These are phyloP conservation scores for Noctua pronuba DNA, from an alignment of 2,888 invertebrate species.

Conservation along the genomic window DNA sequence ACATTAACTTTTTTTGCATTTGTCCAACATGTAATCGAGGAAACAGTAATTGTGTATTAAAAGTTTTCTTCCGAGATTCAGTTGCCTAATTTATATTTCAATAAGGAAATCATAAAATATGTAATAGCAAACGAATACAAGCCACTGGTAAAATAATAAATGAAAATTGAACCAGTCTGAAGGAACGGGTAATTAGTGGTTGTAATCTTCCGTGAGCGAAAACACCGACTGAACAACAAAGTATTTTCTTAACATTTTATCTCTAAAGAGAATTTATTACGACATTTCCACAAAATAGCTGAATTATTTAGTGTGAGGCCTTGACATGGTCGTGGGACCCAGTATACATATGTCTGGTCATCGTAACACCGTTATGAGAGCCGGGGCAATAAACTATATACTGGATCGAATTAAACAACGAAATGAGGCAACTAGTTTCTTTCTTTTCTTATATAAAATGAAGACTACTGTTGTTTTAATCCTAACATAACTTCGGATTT, in stretches of 20 bases:
- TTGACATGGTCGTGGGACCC: constrained; percentile 65
- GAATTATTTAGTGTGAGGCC: constrained; percentile 64
- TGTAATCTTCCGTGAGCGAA: constrained; percentile 65
- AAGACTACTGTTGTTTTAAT: constrained; percentile 38
- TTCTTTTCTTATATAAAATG: constrained; percentile 51
- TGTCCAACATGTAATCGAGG: constrained; percentile 34
- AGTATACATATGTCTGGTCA: constrained; percentile 46
- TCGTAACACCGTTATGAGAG: constrained; percentile 61
- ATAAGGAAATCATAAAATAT: constrained; percentile 53
- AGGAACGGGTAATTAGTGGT: constrained; percentile 60
- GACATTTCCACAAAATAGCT: constrained; percentile 64
- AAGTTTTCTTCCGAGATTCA: constrained; percentile 32
- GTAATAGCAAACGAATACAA: constrained; percentile 11
- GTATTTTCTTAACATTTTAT: constrained; percentile 57
- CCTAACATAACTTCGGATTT: constrained; percentile 31
- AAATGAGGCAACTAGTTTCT: constrained; percentile 56
- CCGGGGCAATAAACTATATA: constrained; percentile 64
- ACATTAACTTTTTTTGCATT: constrained; percentile 22
- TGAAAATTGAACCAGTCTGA: constrained; percentile 38
- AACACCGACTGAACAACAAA: constrained; percentile 47
- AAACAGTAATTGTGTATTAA: constrained; percentile 41
- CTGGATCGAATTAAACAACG: constrained; percentile 60
- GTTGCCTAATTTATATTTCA: constrained; percentile 48
- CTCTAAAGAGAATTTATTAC: constrained; percentile 66
- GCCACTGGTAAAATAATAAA: constrained; percentile 32